Evolutionary conservation across 2,888 invertebrate species (phyloP).

Genomic region (Drosophila antonietae): DNA sequence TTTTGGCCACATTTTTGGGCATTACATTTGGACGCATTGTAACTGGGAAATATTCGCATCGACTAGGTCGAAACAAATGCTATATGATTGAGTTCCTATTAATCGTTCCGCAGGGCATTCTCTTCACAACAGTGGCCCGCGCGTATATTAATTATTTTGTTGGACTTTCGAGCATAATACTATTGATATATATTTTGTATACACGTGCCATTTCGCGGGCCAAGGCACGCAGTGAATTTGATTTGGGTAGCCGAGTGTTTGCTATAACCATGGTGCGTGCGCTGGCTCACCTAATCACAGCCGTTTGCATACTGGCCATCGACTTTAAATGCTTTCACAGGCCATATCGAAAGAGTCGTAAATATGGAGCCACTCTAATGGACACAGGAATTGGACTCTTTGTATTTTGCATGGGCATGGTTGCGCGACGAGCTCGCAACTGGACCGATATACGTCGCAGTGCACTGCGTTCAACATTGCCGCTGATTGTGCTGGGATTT

Average conservation of each 20-base stretch:
- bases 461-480: neutral
- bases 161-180: neutral
- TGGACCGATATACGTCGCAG: neutral
- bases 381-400: slow-evolving; percentile 1
- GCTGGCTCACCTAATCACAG: neutral
- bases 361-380: neutral
- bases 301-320: neutral
- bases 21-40: neutral
- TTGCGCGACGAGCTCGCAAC: neutral
- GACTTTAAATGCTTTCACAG: neutral
- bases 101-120: neutral
- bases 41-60: slow-evolving; percentile 1
- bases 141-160: neutral
- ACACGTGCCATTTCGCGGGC: neutral
- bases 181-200: neutral
- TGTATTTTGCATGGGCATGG: neutral
- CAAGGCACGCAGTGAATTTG: neutral
- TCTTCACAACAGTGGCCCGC: neutral
- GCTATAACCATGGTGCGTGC: neutral
- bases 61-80: neutral
- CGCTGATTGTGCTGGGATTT: neutral
- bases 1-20: neutral
- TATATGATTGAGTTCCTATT: neutral
- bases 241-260: neutral
- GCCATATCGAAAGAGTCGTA: neutral